Evolutionary conservation across 2,113 vertebrate genomes (phyloP).

Genomic region (Xyliphius kryptos): DNA sequence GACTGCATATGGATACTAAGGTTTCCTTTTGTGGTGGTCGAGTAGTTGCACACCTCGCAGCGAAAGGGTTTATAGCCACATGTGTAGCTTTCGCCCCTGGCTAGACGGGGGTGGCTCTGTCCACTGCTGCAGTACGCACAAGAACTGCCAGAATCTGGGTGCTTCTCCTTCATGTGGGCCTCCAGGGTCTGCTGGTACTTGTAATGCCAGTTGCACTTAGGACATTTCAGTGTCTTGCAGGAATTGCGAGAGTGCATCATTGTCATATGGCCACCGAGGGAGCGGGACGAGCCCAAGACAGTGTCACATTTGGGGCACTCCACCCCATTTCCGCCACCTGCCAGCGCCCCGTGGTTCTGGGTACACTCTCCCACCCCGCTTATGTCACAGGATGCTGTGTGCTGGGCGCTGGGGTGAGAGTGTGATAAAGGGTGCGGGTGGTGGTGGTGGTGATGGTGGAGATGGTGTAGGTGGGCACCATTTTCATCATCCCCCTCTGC

Average conservation of each 20-base stretch:
- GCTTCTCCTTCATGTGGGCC: too few species aligned
- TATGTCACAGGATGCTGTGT: constrained; percentile 84
- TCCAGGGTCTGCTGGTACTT: too few species aligned
- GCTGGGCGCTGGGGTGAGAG: constrained; percentile 57
- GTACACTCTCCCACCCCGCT: constrained; percentile 82
- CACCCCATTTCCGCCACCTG: constrained; percentile 77
- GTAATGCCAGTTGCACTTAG: constrained; percentile 99
- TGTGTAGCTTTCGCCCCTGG: constrained; percentile 96
- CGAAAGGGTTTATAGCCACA: constrained; percentile 99
- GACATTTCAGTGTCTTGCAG: constrained; percentile 98
- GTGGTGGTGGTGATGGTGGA: constrained; percentile 63
- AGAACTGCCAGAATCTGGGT: constrained; percentile 90
- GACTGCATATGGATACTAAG: constrained; percentile 99
- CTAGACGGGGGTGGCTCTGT: constrained; percentile 92
- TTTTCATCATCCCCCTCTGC: constrained; percentile 86
- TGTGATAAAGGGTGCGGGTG: constrained; percentile 65
- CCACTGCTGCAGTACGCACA: constrained; percentile 91
- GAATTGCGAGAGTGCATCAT: constrained; percentile 99
- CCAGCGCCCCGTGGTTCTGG: constrained; percentile 78
- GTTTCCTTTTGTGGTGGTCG: constrained; percentile 98
- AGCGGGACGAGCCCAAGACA: constrained; percentile 91
- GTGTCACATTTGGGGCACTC: constrained; percentile 99
- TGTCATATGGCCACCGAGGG: too few species aligned
- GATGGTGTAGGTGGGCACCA: constrained; percentile 70
- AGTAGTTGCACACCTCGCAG: constrained; percentile 99